Base-by-base conservation (phyloP, 2,113 vertebrate genomes). In the Odocoileus virginianus region DNA sequence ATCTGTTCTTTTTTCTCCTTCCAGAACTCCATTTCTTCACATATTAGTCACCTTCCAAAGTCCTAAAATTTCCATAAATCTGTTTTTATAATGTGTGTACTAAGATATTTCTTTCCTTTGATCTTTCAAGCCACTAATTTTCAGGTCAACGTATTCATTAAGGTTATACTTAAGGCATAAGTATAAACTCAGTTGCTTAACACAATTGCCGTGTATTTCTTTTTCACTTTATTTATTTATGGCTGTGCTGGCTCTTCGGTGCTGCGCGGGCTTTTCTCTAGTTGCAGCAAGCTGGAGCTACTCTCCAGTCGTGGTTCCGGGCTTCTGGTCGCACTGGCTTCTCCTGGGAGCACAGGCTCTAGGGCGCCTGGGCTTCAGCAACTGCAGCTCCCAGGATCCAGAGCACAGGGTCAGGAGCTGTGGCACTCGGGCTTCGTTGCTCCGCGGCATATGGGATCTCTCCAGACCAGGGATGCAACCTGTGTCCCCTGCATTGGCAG, bases 21-120 rank as follows among this genome's bases (percentile, higher is more conserved):
- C 60, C 45, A 6, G 36, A 84, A 78, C 57, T 92, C 55, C 14
- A 82, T 50, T 88, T 61, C 23, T 92, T 88, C 33, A 74, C 3
- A 54, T 74, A 16, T 81, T 52, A 78, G 19, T 86, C 91, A 64
- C 25, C 36, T 74, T 71, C 25, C 33, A 88, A 87, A 57, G 36
- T 88, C 74, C 45, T 57, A 13, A 36, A 50, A 74, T 78, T 43
- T 57, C 40, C 74, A 91, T 81, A 87, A 43, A 91, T n/a, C 40
- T 90, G 45, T 50, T 60, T 71, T 89, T 60, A 61, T 45, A 90
- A 67, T 71, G 3, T 43, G 23, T 43, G 16, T 28, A 60, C 54
- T 91, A 11, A 45, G 17, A 78, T 94, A 45, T 71, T 91, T 74
- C 28, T 67, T 52, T 91, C 27, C 83, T 91, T 96, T 78, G 17